A percentile compares a stretch with the other conserved stretches of the same genome.
phyloP scores from a whole-genome alignment of 2,888 invertebrate genomes.

The Mythimna loreyi region DNA sequence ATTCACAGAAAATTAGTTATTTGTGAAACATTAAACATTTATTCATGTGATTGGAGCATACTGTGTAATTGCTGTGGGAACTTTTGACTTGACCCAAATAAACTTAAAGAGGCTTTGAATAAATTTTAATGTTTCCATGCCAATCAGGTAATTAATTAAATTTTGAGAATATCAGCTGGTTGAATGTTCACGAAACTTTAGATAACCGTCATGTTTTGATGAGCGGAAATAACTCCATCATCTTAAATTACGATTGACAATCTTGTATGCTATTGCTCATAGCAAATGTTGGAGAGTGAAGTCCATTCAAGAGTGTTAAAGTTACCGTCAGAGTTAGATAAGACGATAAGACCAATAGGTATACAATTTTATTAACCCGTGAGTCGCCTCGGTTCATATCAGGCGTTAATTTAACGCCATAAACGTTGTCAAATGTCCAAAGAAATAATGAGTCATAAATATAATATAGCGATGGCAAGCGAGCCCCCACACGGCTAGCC shows the following conservation, averaged over 20 bases:
- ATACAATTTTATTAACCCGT: constrained; percentile 44
- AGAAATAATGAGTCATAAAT: constrained; percentile 75
- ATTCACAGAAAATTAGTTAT: constrained; percentile 39
- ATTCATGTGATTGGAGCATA: constrained; percentile 49
- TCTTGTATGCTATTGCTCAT: neutral
- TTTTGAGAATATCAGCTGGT: constrained; percentile 27
- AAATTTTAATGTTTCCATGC: constrained; percentile 49
- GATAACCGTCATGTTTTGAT: constrained; percentile 8
- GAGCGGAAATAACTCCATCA: neutral
- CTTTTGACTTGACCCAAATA: constrained; percentile 51
- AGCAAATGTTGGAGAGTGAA: neutral
- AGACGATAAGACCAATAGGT: constrained; percentile 33
- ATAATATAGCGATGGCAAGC: constrained; percentile 46
- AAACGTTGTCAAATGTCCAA: constrained; percentile 72
- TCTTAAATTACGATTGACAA: neutral
- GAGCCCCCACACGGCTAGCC: constrained; percentile 49
- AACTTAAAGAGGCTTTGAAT: constrained; percentile 47
- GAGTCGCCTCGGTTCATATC: constrained; percentile 62
- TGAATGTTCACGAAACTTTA: neutral
- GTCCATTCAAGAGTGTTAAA: constrained; percentile 3
- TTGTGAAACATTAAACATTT: constrained; percentile 48
- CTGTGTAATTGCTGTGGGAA: constrained; percentile 58
- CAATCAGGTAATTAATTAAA: constrained; percentile 42
- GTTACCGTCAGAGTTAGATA: constrained; percentile 16
- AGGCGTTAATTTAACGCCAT: constrained; percentile 78